Percentiles rank a stretch among this genome's conserved stretches.
Evolutionary conservation across 2,797 vertebrate genomes (phyloP).

Genomic region (Taeniopygia guttata): DNA sequence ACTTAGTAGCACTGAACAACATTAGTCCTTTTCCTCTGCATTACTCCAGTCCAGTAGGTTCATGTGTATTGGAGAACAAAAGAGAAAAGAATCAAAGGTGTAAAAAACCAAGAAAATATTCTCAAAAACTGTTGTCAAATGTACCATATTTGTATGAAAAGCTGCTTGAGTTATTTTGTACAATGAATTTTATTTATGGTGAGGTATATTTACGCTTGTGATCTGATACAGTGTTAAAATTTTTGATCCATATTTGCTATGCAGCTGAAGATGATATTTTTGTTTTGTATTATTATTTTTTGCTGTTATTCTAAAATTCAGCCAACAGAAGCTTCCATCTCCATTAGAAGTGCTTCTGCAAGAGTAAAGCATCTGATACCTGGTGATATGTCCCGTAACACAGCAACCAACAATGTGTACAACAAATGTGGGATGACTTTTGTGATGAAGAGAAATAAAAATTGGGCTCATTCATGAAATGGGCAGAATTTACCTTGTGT

Average conservation of each 20-base stretch:
- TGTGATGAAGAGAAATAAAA: slow-evolving; percentile 69
- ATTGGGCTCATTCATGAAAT: slow-evolving; percentile 46
- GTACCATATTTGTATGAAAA: slow-evolving; percentile 83
- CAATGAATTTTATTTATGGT: slow-evolving; percentile 81
- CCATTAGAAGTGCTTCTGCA: slow-evolving; percentile 78
- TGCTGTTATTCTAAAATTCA: slow-evolving; percentile 65
- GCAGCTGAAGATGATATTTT: slow-evolving; percentile 76
- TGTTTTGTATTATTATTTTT: slow-evolving; percentile 73
- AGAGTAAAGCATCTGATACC: slow-evolving; percentile 61
- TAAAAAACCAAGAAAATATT: slow-evolving; percentile 68
- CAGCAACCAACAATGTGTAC: slow-evolving; percentile 58
- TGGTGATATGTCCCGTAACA: slow-evolving; percentile 59
- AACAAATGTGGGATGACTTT: slow-evolving; percentile 65
- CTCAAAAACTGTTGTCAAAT: slow-evolving; percentile 74
- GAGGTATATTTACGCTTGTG: slow-evolving; percentile 77
- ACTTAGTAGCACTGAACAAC: slow-evolving; percentile 28
- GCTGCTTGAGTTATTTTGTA: slow-evolving; percentile 79
- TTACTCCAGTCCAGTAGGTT: slow-evolving; percentile 57
- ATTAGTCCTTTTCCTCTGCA: slow-evolving; percentile 14
- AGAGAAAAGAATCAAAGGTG: slow-evolving; percentile 53
- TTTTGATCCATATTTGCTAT: slow-evolving; percentile 77
- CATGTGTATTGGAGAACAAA: slow-evolving; percentile 62
- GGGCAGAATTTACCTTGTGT: slow-evolving; percentile 23
- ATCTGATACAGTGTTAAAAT: slow-evolving; percentile 75
- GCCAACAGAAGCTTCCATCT: slow-evolving; percentile 71